These are phyloP conservation scores for Hecatera dysodea DNA, from an alignment of 2,888 invertebrate genomes.

Conservation along the genomic window DNA sequence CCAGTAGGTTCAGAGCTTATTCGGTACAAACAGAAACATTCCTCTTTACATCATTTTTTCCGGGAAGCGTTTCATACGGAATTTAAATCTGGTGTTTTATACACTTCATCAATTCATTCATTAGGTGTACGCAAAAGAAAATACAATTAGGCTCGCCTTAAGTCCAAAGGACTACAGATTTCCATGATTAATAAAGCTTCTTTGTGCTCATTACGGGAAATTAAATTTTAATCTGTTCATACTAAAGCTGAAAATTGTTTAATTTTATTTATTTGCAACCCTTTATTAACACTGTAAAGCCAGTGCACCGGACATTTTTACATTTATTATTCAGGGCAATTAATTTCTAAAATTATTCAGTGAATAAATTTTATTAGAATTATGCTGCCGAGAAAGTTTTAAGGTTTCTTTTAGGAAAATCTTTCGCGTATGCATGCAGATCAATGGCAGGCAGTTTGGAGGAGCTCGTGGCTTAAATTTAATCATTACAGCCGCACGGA, in stretches of 20 bases:
- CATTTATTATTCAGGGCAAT: conserved; percentile 49
- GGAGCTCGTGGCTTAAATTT: no score
- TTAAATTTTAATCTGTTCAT: conserved; percentile 7
- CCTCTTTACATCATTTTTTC: no score
- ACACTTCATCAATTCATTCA: not conserved
- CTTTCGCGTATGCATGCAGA: no score
- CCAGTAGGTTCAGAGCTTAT: no score
- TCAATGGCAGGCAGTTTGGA: no score
- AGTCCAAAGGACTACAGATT: conserved; percentile 13
- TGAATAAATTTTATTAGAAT: conserved; percentile 2
- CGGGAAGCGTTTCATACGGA: not conserved
- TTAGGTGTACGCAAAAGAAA: not conserved
- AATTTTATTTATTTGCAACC: conserved; percentile 35
- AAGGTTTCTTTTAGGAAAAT: not conserved
- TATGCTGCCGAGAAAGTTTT: not conserved
- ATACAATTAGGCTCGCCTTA: not conserved
- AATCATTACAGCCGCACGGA: no score
- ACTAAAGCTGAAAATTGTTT: conserved; percentile 37
- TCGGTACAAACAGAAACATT: no score
- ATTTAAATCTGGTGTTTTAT: not conserved
- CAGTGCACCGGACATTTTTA: conserved; percentile 49
- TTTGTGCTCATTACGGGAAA: conserved; percentile 26
- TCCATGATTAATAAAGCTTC: conserved; percentile 38
- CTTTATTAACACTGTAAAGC: conserved; percentile 22
- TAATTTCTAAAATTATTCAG: conserved; percentile 31